Percentiles rank a stretch among this genome's conserved stretches.
Conservation (phyloP, 2,888 invertebrate species). For the Idaea straminata region DNA sequence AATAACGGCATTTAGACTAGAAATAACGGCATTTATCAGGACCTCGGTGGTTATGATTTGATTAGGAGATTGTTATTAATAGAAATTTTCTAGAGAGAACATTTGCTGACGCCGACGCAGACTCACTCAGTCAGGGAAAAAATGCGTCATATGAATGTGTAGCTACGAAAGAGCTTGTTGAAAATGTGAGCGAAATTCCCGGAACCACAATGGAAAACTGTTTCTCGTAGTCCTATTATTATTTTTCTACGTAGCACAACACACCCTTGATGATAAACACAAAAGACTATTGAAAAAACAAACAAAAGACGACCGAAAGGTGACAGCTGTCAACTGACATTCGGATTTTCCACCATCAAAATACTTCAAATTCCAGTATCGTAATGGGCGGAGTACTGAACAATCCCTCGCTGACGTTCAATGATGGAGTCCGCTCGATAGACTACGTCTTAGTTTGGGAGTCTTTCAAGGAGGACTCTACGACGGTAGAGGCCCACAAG, state of each 20-base stretch:
- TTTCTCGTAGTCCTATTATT: no score
- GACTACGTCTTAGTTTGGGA: conserved; percentile 92
- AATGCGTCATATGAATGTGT: not conserved
- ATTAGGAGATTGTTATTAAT: not conserved
- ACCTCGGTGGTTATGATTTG: not conserved
- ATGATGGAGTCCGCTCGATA: conserved; percentile 85
- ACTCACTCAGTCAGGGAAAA: not conserved
- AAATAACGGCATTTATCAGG: not conserved
- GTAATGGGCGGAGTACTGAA: conserved; percentile 64
- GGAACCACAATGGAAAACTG: no score
- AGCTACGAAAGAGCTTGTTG: not conserved
- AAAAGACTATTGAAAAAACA: no score
- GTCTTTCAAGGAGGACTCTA: conserved; percentile 75
- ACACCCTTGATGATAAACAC: no score
- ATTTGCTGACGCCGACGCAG: not conserved
- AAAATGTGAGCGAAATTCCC: not conserved
- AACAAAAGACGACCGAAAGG: no score
- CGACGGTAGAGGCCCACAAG: conserved; percentile 57
- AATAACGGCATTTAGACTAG: not conserved
- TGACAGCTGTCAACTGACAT: no score
- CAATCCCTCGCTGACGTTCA: conserved; percentile 83
- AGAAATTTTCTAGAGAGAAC: not conserved
- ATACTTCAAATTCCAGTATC: conserved; percentile 45
- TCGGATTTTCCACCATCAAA: not conserved
- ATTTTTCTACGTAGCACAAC: no score